Base-by-base conservation (phyloP, 2,888 invertebrate genomes). In the Leucoptera coffeella region DNA sequence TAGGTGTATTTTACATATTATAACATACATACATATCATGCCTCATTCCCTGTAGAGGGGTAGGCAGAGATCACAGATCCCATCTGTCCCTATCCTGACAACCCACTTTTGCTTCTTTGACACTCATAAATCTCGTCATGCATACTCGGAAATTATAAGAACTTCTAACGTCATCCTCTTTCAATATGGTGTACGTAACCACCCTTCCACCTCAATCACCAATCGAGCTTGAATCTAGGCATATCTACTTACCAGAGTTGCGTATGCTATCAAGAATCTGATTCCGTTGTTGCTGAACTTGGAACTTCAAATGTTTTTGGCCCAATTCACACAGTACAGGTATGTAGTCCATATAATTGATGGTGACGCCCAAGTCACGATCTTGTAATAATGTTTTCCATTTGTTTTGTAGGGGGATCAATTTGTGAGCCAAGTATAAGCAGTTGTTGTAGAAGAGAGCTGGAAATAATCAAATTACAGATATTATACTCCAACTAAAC, bases 401-500 rank as follows among this genome's bases (percentile, higher is more conserved):
- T 44, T 77, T 77, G 40, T 77, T 74, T 1, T 80, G 80, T 40
- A 86, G 61, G 1, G 77, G 76, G 29, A 77, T 69, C 29, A 86
- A 59, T 40, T 80, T 75, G 57, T 91, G 85, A 0, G 86, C 80
- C 8, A 95, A 65, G 46, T 82, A 94, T 80, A 87, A 81, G 49
- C 92, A 92, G 55, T 95, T 94, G 65, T 95, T 95, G 60, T 93
- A 82, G 45, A 87, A 87, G 14, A 92, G 48, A 4, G 87, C 91
- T 82, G 54, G 21, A 62, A 64, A 23, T 26, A 29, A 13, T 29
- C 9, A 22, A 28, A 30, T 29, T 23, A 6, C 12, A 9, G 12
- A 23, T 31, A 13, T 29, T 24, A 11, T 13, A 13, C 7, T 24
- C 5, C n/a, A n/a, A n/a, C n/a, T n/a, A n/a, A n/a, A n/a, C n/a